These are phyloP conservation scores for Agriotes lineatus DNA, from an alignment of 2,888 invertebrate species.

Conservation along the genomic window DNA sequence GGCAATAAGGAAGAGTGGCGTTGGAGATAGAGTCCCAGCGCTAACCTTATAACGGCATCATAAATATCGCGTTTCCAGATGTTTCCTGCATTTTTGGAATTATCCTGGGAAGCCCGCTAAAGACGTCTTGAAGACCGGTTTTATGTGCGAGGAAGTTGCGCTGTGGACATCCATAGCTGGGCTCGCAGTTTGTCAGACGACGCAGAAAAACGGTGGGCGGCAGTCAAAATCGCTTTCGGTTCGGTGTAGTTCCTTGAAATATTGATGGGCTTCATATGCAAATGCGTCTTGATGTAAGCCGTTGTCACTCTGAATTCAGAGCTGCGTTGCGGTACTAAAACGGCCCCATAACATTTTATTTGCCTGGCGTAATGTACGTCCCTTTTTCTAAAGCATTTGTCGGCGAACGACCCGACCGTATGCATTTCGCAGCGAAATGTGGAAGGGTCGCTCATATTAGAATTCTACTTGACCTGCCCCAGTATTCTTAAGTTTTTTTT, in stretches of 20 bases:
- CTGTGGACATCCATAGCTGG: conserved; percentile 10
- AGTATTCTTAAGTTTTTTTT: no score
- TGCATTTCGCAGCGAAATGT: no score
- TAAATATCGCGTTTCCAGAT: conserved; percentile 26
- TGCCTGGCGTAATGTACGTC: no score
- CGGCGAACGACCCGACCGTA: no score
- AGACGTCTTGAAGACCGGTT: not conserved
- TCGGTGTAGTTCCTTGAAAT: not conserved
- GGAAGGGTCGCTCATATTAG: no score
- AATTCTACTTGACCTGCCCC: no score
- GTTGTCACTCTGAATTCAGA: not conserved
- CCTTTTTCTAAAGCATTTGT: no score
- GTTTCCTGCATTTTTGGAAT: conserved; percentile 14
- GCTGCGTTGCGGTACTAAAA: no score
- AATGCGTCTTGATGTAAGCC: not conserved
- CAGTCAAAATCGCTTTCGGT: not conserved
- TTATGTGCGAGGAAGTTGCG: conserved; percentile 4
- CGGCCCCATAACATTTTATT: no score
- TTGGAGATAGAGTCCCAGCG: conserved; percentile 14
- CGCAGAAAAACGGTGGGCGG: not conserved
- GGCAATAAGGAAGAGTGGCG: conserved; percentile 31
- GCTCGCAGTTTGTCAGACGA: not conserved
- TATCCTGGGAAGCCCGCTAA: conserved; percentile 19
- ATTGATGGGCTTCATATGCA: conserved; percentile 3
- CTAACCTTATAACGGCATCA: conserved; percentile 25